A percentile compares a stretch with the other conserved stretches of the same genome.
These are phyloP conservation scores for Falco naumanni DNA, from an alignment of 2,797 vertebrate species.

Conservation along the genomic window DNA sequence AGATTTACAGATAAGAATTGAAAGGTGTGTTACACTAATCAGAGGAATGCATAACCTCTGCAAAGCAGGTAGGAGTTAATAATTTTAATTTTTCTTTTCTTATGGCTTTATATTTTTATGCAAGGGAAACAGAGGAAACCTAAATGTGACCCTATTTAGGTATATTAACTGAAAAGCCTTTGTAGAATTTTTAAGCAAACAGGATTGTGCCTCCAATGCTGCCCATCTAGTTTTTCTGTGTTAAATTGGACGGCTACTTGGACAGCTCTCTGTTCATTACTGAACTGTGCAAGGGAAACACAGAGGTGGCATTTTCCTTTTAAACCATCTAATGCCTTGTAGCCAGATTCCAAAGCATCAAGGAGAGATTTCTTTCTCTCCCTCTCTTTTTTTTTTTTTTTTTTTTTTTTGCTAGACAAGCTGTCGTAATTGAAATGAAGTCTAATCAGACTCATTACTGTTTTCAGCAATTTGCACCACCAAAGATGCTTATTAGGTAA, in stretches of 20 bases:
- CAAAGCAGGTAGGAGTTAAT: conserved; percentile 60
- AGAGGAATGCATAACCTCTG: conserved; percentile 52
- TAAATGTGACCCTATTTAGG: conserved; percentile 92
- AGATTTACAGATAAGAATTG: conserved; percentile 57
- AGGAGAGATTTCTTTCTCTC: conserved; percentile 16
- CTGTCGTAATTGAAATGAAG: conserved; percentile 98
- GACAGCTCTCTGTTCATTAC: conserved; percentile 98
- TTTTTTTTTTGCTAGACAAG: conserved; percentile 79
- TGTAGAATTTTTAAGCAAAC: conserved; percentile 92
- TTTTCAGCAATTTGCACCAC: conserved; percentile 99
- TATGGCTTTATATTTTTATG: conserved; percentile 34
- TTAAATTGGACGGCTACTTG: conserved; percentile 91
- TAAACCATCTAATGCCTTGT: conserved; percentile 80
- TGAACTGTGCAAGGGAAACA: conserved; percentile 90
- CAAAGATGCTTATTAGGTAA: conserved; percentile 99
- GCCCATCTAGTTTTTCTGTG: conserved; percentile 91
- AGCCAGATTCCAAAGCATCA: conserved; percentile 82
- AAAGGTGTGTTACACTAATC: conserved; percentile 59
- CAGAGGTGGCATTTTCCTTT: conserved; percentile 87
- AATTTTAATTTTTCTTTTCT: conserved; percentile 56
- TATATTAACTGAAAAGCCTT: conserved; percentile 87
- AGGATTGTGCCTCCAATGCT: conserved; percentile 83
- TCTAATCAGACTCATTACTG: conserved; percentile 99
- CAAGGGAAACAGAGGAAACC: conserved; percentile 74
- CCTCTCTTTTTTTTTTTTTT: background rate